Conservation (phyloP, 2,113 vertebrate species). For the Coracopsis vasa region DNA sequence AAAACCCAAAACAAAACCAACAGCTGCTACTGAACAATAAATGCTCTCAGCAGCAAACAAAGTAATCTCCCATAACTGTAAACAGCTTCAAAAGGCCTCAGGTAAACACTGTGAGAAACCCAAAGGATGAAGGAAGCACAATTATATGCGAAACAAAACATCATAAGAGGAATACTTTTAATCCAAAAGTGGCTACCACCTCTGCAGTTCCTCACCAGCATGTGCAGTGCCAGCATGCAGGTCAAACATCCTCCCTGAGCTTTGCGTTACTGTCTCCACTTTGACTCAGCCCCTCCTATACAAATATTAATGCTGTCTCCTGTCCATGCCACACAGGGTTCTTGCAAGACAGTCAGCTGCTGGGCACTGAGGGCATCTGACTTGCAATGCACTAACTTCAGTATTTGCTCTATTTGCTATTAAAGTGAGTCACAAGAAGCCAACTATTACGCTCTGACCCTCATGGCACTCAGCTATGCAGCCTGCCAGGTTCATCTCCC, state of each 20-base stretch:
- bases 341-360: neutral
- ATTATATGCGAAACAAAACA: neutral
- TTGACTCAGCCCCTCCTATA: neutral
- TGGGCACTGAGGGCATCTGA: neutral
- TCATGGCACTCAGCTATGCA: neutral
- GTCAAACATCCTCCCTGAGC: neutral
- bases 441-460: neutral
- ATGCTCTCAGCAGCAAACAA: neutral
- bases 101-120: neutral
- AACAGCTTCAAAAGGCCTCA: neutral
- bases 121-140: neutral
- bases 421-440: neutral
- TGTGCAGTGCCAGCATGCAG: fast-evolving
- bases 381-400: neutral
- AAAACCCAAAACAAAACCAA: neutral
- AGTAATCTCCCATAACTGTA: neutral
- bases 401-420: neutral
- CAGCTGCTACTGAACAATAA: neutral
- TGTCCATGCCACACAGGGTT: neutral
- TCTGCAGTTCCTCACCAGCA: neutral
- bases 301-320: neutral
- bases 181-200: neutral
- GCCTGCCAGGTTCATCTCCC: neutral
- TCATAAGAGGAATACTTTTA: neutral
- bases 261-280: neutral